Evolutionary conservation across 2,888 invertebrate genomes (phyloP).

Genomic region (Boloria euphrosyne): DNA sequence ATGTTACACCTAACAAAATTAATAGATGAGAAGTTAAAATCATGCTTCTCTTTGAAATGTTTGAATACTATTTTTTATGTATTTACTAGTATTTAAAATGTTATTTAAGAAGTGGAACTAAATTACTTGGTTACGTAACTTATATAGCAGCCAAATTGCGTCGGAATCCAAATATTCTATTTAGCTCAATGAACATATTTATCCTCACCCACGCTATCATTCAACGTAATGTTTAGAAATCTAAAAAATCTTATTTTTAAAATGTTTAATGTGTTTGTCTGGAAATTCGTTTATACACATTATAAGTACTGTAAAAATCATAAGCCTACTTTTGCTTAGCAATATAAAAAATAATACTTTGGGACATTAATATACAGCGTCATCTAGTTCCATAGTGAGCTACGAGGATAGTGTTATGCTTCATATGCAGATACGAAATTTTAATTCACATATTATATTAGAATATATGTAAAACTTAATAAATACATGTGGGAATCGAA

Average conservation of each 20-base stretch:
- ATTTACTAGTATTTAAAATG: background rate
- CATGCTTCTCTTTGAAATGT: background rate
- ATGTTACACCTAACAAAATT: background rate
- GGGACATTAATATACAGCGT: too few relatives aligned
- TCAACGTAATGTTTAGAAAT: constrained; percentile 35
- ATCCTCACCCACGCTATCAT: constrained; percentile 35
- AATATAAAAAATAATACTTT: background rate
- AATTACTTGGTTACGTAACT: constrained; percentile 15
- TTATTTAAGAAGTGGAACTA: background rate
- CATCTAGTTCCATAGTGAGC: too few relatives aligned
- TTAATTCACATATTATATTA: too few relatives aligned
- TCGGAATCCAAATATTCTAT: constrained; percentile 32
- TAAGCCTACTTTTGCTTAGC: constrained; percentile 23
- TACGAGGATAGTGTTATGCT: too few relatives aligned
- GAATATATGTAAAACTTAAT: too few relatives aligned
- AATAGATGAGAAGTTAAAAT: background rate
- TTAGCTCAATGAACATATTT: constrained; percentile 36
- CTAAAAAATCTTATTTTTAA: constrained; percentile 47
- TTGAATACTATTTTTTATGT: background rate
- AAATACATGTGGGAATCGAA: too few relatives aligned
- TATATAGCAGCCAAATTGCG: constrained; percentile 27
- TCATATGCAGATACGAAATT: too few relatives aligned
- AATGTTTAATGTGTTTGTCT: constrained; percentile 48
- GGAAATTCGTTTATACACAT: constrained; percentile 27
- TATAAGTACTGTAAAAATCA: constrained; percentile 8